Base-by-base conservation (phyloP, 2,888 invertebrate genomes). In the Meliscaeva auricollis region DNA sequence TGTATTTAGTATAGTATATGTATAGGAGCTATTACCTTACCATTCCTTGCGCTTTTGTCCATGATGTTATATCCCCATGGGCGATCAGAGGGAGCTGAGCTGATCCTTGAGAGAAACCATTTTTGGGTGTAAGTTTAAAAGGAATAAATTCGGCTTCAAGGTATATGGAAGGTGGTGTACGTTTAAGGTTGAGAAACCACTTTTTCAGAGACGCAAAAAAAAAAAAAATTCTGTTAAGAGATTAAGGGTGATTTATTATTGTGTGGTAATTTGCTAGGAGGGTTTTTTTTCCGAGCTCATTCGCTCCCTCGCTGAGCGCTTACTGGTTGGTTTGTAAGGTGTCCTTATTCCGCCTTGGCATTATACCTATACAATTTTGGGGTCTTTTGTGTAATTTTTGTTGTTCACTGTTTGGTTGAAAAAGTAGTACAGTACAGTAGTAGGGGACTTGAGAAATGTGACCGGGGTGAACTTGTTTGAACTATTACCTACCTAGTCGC, bases 181-280 rank as follows among this genome's bases (percentile, higher is more conserved):
- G 6, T 9, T 48, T 4, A 2, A 46, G 46, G 11, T 9, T 15
- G 41, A 26, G 32, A 48, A 58, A 66, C 66, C 48, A 32, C 32
- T 35, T 56, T 56, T 35, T 7, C 3, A 30, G 30, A 46, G 26
- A 30, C 13, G 30, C 30, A 15, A 60, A 58, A 72, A 64, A 64
- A 75, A 0, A 20, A 3, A 68, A 68, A 68, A 52, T 35, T 52
- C 72, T 56, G 64, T 72, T 72, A 76, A 84, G 75, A 76, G 76
- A 77, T 85, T 85, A 85, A 81, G 80, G 60, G 72, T 85, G 85
- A 85, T 85, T 85, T 85, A 85, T 85, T 85, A 73, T 85, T 81
- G 81, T 85, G 81, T 81, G 81, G 85, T 85, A 85, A 85, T 85
- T 85, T 85, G 85, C 73, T 73, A 72, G 81, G 62, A 62, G 72